A percentile compares a stretch with the other conserved stretches of the same genome.
phyloP scores from a whole-genome alignment of 92 coral and sea anemone genomes.

The Palythoa grandiflora region DNA sequence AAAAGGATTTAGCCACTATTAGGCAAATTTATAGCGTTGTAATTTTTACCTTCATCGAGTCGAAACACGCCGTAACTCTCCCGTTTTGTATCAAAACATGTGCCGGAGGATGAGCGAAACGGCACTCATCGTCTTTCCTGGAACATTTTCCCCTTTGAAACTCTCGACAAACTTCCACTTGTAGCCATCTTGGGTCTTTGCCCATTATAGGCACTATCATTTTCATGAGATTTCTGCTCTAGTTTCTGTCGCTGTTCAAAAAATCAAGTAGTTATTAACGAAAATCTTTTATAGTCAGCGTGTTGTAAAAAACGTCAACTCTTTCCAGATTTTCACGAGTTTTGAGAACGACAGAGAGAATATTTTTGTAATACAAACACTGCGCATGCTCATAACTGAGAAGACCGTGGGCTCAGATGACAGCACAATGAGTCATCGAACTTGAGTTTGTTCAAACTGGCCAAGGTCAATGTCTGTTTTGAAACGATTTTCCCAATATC shows the following conservation, averaged over 20 bases:
- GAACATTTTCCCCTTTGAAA: slow-evolving; percentile 99
- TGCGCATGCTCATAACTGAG: slow-evolving; percentile 76
- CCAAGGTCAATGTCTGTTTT: slow-evolving; percentile 40
- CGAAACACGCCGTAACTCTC: slow-evolving; percentile 99
- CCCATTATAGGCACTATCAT: slow-evolving; percentile 96
- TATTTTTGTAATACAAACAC: slow-evolving; percentile 62
- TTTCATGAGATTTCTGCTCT: slow-evolving; percentile 68
- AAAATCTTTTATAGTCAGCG: slow-evolving; percentile 57
- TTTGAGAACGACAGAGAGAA: slow-evolving; percentile 67
- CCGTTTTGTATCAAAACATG: slow-evolving; percentile 96
- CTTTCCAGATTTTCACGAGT: slow-evolving; percentile 76
- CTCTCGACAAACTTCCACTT: slow-evolving; percentile 99
- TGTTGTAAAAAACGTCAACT: slow-evolving; percentile 58
- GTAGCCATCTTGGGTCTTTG: slow-evolving; percentile 99
- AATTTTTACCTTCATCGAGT: slow-evolving; percentile 92
- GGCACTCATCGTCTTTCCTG: slow-evolving; percentile 94
- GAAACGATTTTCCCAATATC: not conserved
- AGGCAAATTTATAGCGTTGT: not conserved
- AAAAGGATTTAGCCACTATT: not conserved
- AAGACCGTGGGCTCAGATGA: slow-evolving; percentile 90
- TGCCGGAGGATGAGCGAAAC: slow-evolving; percentile 99
- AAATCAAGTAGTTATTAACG: slow-evolving; percentile 49
- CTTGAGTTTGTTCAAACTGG: slow-evolving; percentile 26
- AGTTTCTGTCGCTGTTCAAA: not conserved
- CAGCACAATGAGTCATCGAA: slow-evolving; percentile 95